A percentile compares a stretch with the other conserved stretches of the same genome.
These are phyloP conservation scores for Dicranocentrus wangi DNA, from an alignment of 2,888 invertebrate species.

Conservation along the genomic window DNA sequence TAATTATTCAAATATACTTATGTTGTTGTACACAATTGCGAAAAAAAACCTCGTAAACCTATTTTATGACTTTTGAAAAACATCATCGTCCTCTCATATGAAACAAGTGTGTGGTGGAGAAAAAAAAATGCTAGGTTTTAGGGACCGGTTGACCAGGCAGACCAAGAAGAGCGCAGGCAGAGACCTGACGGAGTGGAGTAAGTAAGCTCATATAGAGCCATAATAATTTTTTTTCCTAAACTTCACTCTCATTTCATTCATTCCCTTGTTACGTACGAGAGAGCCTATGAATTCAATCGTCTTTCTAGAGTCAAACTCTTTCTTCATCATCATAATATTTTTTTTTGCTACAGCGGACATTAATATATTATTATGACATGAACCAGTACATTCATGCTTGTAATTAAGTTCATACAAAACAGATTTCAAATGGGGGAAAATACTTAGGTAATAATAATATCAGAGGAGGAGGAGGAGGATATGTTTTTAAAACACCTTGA, in stretches of 20 bases:
- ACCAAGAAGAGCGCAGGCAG: no score
- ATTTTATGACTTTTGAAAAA: constrained; percentile 17
- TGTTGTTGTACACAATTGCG: neutral
- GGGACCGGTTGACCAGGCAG: constrained; percentile 20
- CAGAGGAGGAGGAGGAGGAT: no score
- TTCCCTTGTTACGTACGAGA: neutral
- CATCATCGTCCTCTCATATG: constrained; percentile 5
- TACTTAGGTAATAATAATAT: no score
- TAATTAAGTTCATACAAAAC: neutral
- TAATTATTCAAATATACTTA: neutral
- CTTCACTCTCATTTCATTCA: neutral
- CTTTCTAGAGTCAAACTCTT: neutral
- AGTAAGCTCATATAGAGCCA: neutral
- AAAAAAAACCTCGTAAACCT: constrained; percentile 37
- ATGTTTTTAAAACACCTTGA: neutral
- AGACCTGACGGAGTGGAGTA: neutral
- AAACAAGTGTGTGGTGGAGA: neutral
- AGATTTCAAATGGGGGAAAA: neutral
- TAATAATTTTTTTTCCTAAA: neutral
- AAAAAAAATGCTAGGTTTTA: constrained; percentile 18
- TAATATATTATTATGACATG: no score
- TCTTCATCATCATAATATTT: no score
- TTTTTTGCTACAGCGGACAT: no score
- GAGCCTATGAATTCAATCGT: neutral
- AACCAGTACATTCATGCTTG: neutral